Percentiles rank a stretch among this genome's conserved stretches.
Conservation (phyloP, 2,797 vertebrate species). For the Protosalanx chinensis region DNA sequence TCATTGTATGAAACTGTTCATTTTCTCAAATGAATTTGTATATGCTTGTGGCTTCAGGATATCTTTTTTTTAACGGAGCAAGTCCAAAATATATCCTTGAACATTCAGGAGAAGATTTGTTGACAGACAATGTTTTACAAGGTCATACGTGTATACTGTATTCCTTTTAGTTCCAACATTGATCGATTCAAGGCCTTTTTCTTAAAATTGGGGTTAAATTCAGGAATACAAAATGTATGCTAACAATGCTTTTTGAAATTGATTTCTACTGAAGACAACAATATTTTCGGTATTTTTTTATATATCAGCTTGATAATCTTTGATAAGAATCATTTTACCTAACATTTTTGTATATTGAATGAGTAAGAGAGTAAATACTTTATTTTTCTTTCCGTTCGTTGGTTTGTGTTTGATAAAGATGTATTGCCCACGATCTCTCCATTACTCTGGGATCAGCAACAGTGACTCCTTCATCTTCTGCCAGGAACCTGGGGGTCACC, state of each 20-base stretch:
- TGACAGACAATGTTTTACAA: slow-evolving; percentile 56
- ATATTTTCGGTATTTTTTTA: slow-evolving; percentile 64
- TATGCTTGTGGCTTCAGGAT: too few species aligned
- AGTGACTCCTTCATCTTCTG: too few species aligned
- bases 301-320: slow-evolving; percentile 59
- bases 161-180: slow-evolving; percentile 46
- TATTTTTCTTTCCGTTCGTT: slow-evolving; percentile 36
- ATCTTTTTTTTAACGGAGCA: too few species aligned
- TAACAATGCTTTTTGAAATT: slow-evolving; percentile 54
- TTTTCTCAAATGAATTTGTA: too few species aligned
- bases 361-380: slow-evolving; percentile 50
- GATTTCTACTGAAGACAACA: slow-evolving; percentile 44
- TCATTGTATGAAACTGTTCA: too few species aligned
- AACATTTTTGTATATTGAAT: slow-evolving; percentile 66
- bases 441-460: too few species aligned
- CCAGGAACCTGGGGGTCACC: too few species aligned
- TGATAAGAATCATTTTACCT: slow-evolving; percentile 69
- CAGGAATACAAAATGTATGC: slow-evolving; percentile 53
- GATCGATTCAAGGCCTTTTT: slow-evolving; percentile 63
- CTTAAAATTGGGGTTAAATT: slow-evolving; percentile 56
- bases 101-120: background rate
- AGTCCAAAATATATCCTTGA: too few species aligned
- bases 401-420: slow-evolving; percentile 56
- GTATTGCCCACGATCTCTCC: too few species aligned
- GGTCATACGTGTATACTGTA: slow-evolving; percentile 49